Conservation (phyloP, 2,888 invertebrate species). For the Ferdinandea cuprea region DNA sequence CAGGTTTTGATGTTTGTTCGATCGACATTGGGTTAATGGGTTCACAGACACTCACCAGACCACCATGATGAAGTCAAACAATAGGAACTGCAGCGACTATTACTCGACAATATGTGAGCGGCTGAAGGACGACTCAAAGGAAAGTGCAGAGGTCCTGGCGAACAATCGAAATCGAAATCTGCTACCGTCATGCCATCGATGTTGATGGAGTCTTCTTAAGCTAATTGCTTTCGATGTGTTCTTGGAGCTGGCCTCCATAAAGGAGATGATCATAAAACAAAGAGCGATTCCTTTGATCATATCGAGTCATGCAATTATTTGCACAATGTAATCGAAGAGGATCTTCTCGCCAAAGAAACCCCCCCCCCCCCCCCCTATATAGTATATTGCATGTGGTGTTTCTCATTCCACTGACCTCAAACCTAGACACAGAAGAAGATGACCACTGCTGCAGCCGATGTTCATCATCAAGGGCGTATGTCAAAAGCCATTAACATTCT, state of each 20-base stretch:
- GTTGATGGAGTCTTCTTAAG: slow-evolving; percentile 25
- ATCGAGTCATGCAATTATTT: slow-evolving; percentile 66
- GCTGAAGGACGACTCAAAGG: slow-evolving; percentile 13
- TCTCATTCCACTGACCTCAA: slow-evolving; percentile 58
- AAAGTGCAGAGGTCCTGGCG: slow-evolving; percentile 30
- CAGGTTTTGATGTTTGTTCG: slow-evolving; percentile 58
- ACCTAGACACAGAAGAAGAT: slow-evolving; percentile 6
- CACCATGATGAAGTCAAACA: slow-evolving; percentile 52
- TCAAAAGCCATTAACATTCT: slow-evolving; percentile 79
- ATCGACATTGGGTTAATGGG: slow-evolving; percentile 74
- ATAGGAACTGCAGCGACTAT: slow-evolving; percentile 28
- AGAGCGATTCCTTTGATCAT: slow-evolving; percentile 35
- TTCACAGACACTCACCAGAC: slow-evolving; percentile 58
- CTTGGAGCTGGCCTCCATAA: not conserved
- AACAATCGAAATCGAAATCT: slow-evolving; percentile 23
- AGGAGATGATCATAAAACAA: slow-evolving; percentile 25
- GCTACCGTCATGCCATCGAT: slow-evolving; percentile 30
- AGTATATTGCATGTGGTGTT: slow-evolving; percentile 6
- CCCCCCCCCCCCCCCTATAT: slow-evolving; percentile 22
- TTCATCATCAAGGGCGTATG: slow-evolving; percentile 76
- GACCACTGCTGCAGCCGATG: slow-evolving; percentile 44
- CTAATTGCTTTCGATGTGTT: slow-evolving; percentile 62
- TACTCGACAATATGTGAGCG: slow-evolving; percentile 24
- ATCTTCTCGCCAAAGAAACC: slow-evolving; percentile 19
- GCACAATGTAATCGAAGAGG: slow-evolving; percentile 45